A percentile compares a stretch with the other conserved stretches of the same genome.
phyloP scores from a whole-genome alignment of 2,888 invertebrate genomes.

The Hermaeophaga mercurialis region DNA sequence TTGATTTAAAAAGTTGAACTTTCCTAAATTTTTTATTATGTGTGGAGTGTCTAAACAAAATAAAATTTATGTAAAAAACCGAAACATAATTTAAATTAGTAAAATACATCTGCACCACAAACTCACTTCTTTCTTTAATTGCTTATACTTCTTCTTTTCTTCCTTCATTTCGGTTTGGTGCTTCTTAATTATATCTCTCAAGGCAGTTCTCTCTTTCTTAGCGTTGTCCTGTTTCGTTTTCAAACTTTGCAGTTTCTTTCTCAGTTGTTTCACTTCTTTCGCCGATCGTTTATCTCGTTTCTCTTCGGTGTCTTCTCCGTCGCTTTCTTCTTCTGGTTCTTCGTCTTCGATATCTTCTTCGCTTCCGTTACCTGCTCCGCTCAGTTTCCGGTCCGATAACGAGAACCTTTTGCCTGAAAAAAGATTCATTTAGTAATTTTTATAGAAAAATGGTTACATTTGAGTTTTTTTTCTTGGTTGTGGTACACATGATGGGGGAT shows the following conservation, averaged over 20 bases:
- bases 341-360: conserved; percentile 62
- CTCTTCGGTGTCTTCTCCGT: conserved; percentile 71
- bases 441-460: no score
- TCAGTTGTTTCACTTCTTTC: conserved; percentile 72
- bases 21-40: no score
- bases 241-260: conserved; percentile 60
- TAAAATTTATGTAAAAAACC: no score
- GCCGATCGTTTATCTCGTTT: conserved; percentile 64
- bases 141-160: conserved; percentile 82
- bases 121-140: conserved; percentile 79
- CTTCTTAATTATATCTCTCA: conserved; percentile 81
- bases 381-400: conserved; percentile 58
- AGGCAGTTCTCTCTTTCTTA: conserved; percentile 76
- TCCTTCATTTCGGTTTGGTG: conserved; percentile 77
- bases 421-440: no score
- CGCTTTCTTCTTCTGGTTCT: conserved; percentile 66
- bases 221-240: conserved; percentile 74
- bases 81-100: no score
- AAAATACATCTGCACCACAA: no score
- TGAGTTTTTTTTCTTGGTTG: no score
- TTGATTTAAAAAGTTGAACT: no score
- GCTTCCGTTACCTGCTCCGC: conserved; percentile 58
- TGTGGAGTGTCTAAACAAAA: no score
- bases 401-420: conserved; percentile 49
- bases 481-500: no score